phyloP scores from a whole-genome alignment of 2,888 invertebrate species.

The Drosophila parthenogenetica region DNA sequence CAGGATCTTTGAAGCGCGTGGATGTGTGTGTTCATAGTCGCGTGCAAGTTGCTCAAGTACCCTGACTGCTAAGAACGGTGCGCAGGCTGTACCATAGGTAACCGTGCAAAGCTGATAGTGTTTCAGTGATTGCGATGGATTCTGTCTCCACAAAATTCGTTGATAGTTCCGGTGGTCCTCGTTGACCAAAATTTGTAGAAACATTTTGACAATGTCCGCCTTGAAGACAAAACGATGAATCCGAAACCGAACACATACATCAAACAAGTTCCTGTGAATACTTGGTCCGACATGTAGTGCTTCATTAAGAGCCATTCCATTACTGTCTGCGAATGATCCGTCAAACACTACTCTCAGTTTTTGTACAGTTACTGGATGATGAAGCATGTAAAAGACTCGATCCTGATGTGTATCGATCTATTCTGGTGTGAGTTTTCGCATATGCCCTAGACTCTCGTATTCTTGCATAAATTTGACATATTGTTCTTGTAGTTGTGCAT shows the following conservation, averaged over 20 bases:
- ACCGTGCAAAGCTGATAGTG: too few relatives aligned
- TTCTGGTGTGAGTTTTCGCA: neutral
- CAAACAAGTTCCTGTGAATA: neutral
- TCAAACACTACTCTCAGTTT: neutral
- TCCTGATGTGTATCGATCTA: neutral
- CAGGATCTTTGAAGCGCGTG: neutral
- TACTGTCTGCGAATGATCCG: neutral
- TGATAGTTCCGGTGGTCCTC: too few relatives aligned
- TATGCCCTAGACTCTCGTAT: neutral
- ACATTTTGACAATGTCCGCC: neutral
- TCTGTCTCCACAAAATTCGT: too few relatives aligned
- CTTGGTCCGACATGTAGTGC: neutral
- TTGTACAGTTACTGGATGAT: neutral
- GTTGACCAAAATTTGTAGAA: too few relatives aligned
- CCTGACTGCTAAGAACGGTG: too few relatives aligned
- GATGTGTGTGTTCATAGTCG: too few relatives aligned
- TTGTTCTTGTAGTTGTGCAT: neutral
- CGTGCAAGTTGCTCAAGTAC: too few relatives aligned
- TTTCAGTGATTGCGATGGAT: too few relatives aligned
- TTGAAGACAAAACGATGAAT: neutral
- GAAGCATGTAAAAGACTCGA: neutral
- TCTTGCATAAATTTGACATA: slow-evolving; percentile 1
- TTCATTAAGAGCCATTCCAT: too few relatives aligned
- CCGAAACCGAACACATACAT: neutral
- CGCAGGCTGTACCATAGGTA: too few relatives aligned